Evolutionary conservation across 2,888 invertebrate genomes (phyloP).

Genomic region (Pardosa pseudoannulata): DNA sequence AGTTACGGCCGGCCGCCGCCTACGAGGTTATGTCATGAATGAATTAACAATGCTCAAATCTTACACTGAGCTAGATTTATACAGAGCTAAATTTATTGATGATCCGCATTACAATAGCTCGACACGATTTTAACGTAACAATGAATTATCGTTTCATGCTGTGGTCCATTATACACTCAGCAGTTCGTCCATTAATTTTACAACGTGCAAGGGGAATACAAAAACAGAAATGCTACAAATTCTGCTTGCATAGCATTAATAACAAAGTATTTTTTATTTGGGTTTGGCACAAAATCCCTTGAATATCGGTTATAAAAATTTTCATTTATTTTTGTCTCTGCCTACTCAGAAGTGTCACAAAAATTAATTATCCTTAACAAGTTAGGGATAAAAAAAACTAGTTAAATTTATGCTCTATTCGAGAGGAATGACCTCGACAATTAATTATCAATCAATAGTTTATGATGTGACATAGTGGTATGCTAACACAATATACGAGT

Average conservation of each 20-base stretch:
- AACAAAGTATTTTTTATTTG: background rate
- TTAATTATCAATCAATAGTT: too few relatives aligned
- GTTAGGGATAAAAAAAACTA: too few relatives aligned
- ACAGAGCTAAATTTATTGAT: slow-evolving; percentile 43
- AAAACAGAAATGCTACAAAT: slow-evolving; percentile 31
- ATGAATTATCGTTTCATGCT: slow-evolving; percentile 30
- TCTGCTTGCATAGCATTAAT: background rate
- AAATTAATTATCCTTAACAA: too few relatives aligned
- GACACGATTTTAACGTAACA: slow-evolving; percentile 41
- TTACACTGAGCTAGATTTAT: slow-evolving; percentile 49
- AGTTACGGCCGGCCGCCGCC: slow-evolving; percentile 25
- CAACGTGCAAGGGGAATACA: slow-evolving; percentile 38
- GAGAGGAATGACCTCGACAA: too few relatives aligned
- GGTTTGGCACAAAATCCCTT: background rate
- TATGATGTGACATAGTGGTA: too few relatives aligned
- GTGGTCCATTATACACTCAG: slow-evolving; percentile 36
- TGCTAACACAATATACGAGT: too few relatives aligned
- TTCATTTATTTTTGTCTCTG: too few relatives aligned
- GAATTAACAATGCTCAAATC: slow-evolving; percentile 47
- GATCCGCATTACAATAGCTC: slow-evolving; percentile 37
- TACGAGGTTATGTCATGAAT: slow-evolving; percentile 25
- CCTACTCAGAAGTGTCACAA: too few relatives aligned
- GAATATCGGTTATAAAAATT: too few relatives aligned
- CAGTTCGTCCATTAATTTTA: slow-evolving; percentile 40
- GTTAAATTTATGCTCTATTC: too few relatives aligned